These are phyloP conservation scores for Chloroclysta siterata DNA, from an alignment of 2,888 invertebrate species.

Conservation along the genomic window DNA sequence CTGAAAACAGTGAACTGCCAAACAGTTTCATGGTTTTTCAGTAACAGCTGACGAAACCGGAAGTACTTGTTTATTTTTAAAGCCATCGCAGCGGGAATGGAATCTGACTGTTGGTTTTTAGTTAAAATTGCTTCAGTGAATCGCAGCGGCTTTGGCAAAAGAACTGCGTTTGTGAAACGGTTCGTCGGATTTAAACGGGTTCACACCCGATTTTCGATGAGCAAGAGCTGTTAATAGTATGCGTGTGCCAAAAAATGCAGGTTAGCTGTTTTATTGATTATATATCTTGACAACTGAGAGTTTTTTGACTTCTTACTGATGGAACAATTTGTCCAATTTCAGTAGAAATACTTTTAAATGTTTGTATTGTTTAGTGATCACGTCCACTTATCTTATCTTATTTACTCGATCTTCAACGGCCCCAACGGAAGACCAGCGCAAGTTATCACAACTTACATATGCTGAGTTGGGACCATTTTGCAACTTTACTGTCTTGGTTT, in stretches of 20 bases:
- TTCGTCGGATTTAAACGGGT: conserved; percentile 4
- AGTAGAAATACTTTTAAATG: too few species aligned
- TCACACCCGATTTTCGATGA: conserved; percentile 7
- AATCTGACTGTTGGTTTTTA: conserved; percentile 8
- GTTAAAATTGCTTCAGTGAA: conserved; percentile 14
- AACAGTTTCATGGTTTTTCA: conserved; percentile 11
- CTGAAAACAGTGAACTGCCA: conserved; percentile 4
- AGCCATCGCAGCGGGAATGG: conserved; percentile 4
- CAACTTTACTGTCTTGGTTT: too few species aligned
- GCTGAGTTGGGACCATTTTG: too few species aligned
- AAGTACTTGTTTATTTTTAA: conserved; percentile 11
- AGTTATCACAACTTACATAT: too few species aligned
- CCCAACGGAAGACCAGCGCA: too few species aligned
- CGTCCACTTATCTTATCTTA: too few species aligned
- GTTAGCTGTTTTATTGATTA: too few species aligned
- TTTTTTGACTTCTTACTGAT: too few species aligned
- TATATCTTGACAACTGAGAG: too few species aligned
- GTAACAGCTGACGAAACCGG: conserved; percentile 6
- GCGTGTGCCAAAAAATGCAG: background rate
- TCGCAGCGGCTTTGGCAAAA: conserved; percentile 5
- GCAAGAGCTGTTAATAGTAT: background rate
- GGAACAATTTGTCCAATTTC: too few species aligned
- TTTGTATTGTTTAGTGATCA: too few species aligned
- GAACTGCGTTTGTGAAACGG: conserved; percentile 6
- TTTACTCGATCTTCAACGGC: too few species aligned